phyloP scores from a whole-genome alignment of 2,113 vertebrate species.

The Crocuta crocuta region DNA sequence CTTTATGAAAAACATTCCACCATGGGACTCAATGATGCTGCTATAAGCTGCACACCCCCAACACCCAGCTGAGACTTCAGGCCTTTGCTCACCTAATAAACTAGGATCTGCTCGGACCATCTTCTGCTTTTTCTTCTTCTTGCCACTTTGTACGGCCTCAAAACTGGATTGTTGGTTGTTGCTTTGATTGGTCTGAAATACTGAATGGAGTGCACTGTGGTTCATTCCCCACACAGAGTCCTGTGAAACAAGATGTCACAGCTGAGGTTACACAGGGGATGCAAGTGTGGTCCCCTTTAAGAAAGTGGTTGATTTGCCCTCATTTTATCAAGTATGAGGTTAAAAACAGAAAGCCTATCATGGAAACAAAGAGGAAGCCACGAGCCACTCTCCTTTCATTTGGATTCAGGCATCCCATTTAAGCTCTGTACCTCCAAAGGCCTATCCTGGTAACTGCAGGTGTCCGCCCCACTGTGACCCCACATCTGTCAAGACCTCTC shows the following conservation, averaged over 20 bases:
- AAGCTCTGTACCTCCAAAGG: not conserved
- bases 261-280: not conserved
- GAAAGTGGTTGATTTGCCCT: not conserved
- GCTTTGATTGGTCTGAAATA: conserved; percentile 95
- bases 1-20: not conserved
- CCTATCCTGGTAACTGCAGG: not conserved
- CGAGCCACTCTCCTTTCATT: not conserved
- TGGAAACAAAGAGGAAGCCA: not conserved
- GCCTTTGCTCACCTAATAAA: conserved; percentile 93
- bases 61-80: fast-evolving
- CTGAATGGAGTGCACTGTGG: conserved; percentile 92
- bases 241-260: conserved; percentile 82
- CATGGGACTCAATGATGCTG: too few species aligned
- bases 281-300: fast-evolving
- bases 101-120: conserved; percentile 99
- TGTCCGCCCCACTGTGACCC: not conserved
- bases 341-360: not conserved
- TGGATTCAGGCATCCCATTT: not conserved
- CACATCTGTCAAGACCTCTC: not conserved
- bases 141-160: conserved; percentile 97
- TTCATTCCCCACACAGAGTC: conserved; percentile 95
- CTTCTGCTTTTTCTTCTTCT: conserved; percentile 99
- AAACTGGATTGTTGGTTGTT: conserved; percentile 95
- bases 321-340: not conserved
- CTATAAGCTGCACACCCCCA: not conserved